Base-by-base conservation (phyloP, 2,888 invertebrate species). In the Lasioglossum oenotherae region DNA sequence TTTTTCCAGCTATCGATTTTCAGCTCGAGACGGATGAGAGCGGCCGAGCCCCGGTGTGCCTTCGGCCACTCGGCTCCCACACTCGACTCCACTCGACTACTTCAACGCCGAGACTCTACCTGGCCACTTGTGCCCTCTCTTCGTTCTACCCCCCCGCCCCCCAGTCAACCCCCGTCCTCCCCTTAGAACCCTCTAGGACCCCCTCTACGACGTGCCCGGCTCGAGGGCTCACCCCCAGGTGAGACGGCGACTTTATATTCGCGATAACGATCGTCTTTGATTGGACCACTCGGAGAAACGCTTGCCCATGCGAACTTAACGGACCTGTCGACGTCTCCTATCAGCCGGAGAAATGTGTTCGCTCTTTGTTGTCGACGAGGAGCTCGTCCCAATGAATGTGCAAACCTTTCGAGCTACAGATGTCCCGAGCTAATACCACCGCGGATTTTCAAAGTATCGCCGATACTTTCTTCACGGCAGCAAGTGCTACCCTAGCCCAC, bases 1-100 rank as follows among this genome's bases (percentile, higher is more conserved):
- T 94, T 94, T 94, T 93, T 93, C 93, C 93, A 92, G 92, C 92
- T 94, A 94, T 94, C 94, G 94, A 94, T 94, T 94, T 94, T 92
- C 93, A 94, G 93, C 94, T 91, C 92, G 93, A 94, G 94, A 94
- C 93, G 92, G 90, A 92, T 91, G 90, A 88, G 90, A 88, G 91
- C 83, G 85, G 85, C 82, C 78, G 87, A 80, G 91, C 90, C 91
- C 57, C 92, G 89, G 89, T 91, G 91, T 92, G 92, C 93, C 93
- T 94, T 93, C 90, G 93, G 93, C 93, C 93, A 93, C 93, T 93
- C 92, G 88, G 90, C 79, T 92, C 91, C 91, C 88, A 88, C 90
- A 91, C 91, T 93, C 92, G 91, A 93, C 91, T 93, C 92, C 91
- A 91, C 93, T 93, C 92, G 92, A 93, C 93, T 93, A 84, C 87